Evolutionary conservation across 2,888 invertebrate species (phyloP).

Genomic region (Bruchidius siliquastri): DNA sequence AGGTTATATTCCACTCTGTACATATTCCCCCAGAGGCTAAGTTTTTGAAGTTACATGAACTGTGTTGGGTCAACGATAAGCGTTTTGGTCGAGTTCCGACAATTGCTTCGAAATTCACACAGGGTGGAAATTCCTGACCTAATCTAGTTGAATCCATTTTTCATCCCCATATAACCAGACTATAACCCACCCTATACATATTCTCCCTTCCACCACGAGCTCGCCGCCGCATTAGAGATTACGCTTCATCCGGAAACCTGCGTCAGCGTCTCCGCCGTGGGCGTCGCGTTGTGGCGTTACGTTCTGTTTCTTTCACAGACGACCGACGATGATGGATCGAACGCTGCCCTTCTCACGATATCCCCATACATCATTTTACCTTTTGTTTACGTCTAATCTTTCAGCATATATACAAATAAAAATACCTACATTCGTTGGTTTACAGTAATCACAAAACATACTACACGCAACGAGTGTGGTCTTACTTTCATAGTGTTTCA

Average conservation of each 20-base stretch:
- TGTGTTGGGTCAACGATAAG: no score
- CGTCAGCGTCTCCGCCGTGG: neutral
- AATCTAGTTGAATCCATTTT: no score
- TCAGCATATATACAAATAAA: conserved; percentile 5
- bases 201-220: neutral
- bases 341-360: conserved; percentile 35
- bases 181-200: no score
- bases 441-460: neutral
- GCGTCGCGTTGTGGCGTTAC: neutral
- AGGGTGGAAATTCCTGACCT: no score
- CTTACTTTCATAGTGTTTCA: no score
- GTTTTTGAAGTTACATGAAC: no score
- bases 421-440: neutral
- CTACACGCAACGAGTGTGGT: no score
- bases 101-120: no score
- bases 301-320: conserved; percentile 28
- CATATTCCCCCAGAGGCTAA: no score
- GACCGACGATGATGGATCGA: conserved; percentile 43
- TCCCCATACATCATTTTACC: conserved; percentile 46
- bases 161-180: no score
- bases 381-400: conserved; percentile 47
- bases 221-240: neutral
- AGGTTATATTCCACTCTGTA: no score
- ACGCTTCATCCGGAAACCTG: neutral
- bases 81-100: no score